Base-by-base conservation (phyloP, 2,113 vertebrate genomes). In the Acanthochromis polyacanthus region DNA sequence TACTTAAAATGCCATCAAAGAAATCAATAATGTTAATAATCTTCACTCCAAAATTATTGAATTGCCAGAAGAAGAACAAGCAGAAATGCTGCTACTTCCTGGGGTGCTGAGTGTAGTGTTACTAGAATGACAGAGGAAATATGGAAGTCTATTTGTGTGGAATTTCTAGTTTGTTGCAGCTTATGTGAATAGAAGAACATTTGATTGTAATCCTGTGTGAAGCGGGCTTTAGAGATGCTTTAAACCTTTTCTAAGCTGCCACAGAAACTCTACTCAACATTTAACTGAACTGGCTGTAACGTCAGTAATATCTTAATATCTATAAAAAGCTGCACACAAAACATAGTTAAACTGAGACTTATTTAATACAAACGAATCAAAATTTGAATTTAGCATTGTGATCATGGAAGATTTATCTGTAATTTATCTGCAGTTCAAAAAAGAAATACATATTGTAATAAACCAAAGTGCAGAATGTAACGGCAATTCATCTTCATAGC, bases 11-110 rank as follows among this genome's bases (percentile, higher is more conserved):
- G 6, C 32, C 32, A 36, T 36, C 32, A 36, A 43, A 76, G 32
- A 59, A 78, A 79, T 75, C 58, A 77, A 50, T 65, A 50, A 52
- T 36, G 32, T 36, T 5, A 57, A 55, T n/a, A 8, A 46, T 16
- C 57, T 58, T 32, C 14, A 62, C 19, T 43, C 22, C 3, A 50
- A 55, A 53, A 56, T 58, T 16, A 70, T 45, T 69, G 71, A 65
- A 28, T 15, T 45, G 23, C 28, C 28, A 63, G 11, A 58, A 36
- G 15, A 23, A 36, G 32, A 38, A 62, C 53, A 80, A 56, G 20
- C 45, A 78, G 20, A 70, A 77, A 61, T 10, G 28, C 30, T 59
- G 17, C 3, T 3, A 22, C 51, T 57, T 63, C 62, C 63, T 46
- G 40, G 48, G 17, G 69, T 51, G 30, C 25, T 46, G 57, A 43